A percentile compares a stretch with the other conserved stretches of the same genome.
phyloP scores from a whole-genome alignment of 2,888 invertebrate genomes.

The Proisotoma minuta region DNA sequence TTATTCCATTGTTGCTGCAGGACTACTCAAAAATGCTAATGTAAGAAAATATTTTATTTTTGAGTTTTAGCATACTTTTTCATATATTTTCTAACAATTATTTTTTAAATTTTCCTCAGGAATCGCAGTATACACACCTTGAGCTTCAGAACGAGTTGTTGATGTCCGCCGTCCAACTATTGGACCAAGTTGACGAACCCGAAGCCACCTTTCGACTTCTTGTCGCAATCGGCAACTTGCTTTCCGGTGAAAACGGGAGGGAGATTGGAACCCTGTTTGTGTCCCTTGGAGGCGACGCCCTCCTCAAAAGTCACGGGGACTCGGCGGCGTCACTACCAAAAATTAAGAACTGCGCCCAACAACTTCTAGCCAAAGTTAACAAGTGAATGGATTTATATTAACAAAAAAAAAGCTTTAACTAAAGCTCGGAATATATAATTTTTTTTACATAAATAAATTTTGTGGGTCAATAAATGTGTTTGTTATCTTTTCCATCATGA shows the following conservation, averaged over 20 bases:
- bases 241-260: conserved; percentile 24
- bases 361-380: conserved; percentile 21
- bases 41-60: conserved; percentile 54
- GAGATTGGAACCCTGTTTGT: conserved; percentile 33
- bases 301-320: conserved; percentile 25
- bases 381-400: background rate
- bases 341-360: conserved; percentile 40
- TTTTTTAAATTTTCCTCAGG: too few relatives aligned
- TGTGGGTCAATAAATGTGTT: too few relatives aligned
- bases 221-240: conserved; percentile 39
- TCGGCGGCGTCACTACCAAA: conserved; percentile 32
- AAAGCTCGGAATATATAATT: background rate
- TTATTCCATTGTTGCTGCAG: conserved; percentile 56
- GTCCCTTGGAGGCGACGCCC: conserved; percentile 32
- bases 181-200: conserved; percentile 51
- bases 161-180: conserved; percentile 67
- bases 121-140: conserved; percentile 60
- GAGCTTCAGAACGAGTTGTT: conserved; percentile 73
- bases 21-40: conserved; percentile 49
- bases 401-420: background rate
- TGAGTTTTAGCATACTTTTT: too few relatives aligned
- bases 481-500: too few relatives aligned
- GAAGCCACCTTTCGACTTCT: conserved; percentile 43
- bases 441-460: background rate
- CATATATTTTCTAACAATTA: too few relatives aligned